Conservation (phyloP, 2,888 invertebrate species). For the Phortica okadai region DNA sequence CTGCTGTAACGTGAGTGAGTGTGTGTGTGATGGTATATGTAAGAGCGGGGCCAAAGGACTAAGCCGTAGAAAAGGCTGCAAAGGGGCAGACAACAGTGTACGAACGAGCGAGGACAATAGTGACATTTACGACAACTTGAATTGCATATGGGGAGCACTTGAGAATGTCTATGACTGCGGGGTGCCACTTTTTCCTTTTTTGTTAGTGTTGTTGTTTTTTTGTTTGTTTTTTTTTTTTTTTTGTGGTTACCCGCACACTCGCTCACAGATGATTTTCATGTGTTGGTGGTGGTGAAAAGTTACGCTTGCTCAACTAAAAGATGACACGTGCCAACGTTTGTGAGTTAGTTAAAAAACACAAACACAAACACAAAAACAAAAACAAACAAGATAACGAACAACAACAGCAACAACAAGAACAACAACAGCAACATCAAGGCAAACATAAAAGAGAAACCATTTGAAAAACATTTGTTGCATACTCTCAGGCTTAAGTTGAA, state of each 20-base stretch:
- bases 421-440: conserved; percentile 38
- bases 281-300: conserved; percentile 38
- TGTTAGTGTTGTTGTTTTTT: not conserved
- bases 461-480: conserved; percentile 41
- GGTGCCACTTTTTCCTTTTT: conserved; percentile 43
- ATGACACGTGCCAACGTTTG: conserved; percentile 32
- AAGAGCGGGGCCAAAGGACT: not conserved
- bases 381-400: conserved; percentile 7
- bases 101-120: conserved; percentile 28
- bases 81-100: not conserved
- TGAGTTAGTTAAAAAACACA: not conserved
- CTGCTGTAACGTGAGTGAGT: conserved; percentile 7
- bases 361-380: not conserved
- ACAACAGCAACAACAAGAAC: conserved; percentile 34
- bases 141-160: conserved; percentile 50
- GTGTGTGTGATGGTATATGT: not conserved
- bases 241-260: conserved; percentile 14
- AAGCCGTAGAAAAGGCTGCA: not conserved
- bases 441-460: conserved; percentile 28
- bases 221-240: conserved; percentile 9
- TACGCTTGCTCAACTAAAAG: conserved; percentile 13
- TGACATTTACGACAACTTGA: conserved; percentile 66
- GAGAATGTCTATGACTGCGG: conserved; percentile 63
- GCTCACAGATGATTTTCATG: not conserved
- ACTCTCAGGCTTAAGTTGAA: conserved; percentile 35